These are phyloP conservation scores for Drosophila bipectinata DNA, from an alignment of 1,140 invertebrate genomes.

Conservation along the genomic window DNA sequence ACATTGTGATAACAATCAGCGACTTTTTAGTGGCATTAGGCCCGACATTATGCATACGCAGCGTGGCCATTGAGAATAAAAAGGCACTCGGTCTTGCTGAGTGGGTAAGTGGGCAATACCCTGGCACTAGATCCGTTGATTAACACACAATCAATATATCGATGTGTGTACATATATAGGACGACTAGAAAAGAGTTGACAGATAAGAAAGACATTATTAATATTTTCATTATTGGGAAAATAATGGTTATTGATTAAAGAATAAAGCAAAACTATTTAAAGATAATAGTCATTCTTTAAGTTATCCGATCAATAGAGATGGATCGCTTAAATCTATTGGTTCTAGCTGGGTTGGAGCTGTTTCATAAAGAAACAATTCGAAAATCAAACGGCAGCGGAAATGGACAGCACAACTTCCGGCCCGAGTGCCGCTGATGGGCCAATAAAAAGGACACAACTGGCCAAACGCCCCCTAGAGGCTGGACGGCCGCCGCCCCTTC, in stretches of 20 bases:
- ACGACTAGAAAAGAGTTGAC: slow-evolving; percentile 12
- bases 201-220: not conserved
- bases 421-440: slow-evolving; percentile 51
- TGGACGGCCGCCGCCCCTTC: slow-evolving; percentile 6
- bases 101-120: slow-evolving; percentile 13
- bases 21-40: slow-evolving; percentile 63
- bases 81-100: slow-evolving; percentile 16
- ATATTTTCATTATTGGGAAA: not conserved
- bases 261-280: too few relatives aligned
- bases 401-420: slow-evolving; percentile 75
- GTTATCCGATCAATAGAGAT: not conserved
- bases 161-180: slow-evolving; percentile 14
- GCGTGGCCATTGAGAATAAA: slow-evolving; percentile 26
- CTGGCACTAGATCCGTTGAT: slow-evolving; percentile 22
- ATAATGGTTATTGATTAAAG: not conserved
- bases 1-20: slow-evolving; percentile 68
- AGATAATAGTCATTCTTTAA: not conserved
- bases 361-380: slow-evolving; percentile 69
- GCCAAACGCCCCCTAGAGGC: slow-evolving; percentile 71
- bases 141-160: slow-evolving; percentile 39
- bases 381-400: slow-evolving; percentile 73
- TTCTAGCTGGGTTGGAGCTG: not conserved
- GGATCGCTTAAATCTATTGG: slow-evolving; percentile 32
- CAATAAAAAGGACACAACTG: slow-evolving; percentile 79
- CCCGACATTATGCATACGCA: slow-evolving; percentile 64